Conservation (phyloP, 2,888 invertebrate genomes). For the Mythimna vitellina region DNA sequence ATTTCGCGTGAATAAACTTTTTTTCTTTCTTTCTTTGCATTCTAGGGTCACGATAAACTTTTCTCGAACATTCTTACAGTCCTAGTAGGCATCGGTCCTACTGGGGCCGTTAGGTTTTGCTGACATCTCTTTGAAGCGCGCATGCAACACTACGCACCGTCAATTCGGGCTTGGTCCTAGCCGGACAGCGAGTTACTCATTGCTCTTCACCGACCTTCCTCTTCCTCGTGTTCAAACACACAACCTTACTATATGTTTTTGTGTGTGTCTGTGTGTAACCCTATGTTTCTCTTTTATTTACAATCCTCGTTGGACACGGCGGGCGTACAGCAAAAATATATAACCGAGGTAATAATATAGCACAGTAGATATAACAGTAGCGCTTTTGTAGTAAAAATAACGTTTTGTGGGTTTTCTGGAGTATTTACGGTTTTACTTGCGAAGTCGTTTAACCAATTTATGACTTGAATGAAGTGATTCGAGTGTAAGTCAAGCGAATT, state of each 20-base stretch:
- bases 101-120: too few species aligned
- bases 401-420: not conserved
- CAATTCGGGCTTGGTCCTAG: too few species aligned
- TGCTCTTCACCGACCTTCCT: not conserved
- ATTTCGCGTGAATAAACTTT: too few species aligned
- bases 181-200: too few species aligned
- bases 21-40: too few species aligned
- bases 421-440: conserved; percentile 8
- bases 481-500: too few species aligned
- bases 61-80: too few species aligned
- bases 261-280: conserved; percentile 65
- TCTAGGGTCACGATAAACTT: too few species aligned
- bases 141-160: too few species aligned
- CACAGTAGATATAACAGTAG: conserved; percentile 19
- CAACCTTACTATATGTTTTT: conserved; percentile 38
- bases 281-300: conserved; percentile 78
- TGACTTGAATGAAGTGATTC: not conserved
- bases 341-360: conserved; percentile 95
- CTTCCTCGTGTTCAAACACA: conserved; percentile 22
- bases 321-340: conserved; percentile 94
- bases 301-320: conserved; percentile 74
- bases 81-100: too few species aligned
- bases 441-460: not conserved
- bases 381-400: conserved; percentile 12
- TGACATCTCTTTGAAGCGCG: too few species aligned